Conservation (phyloP, 2,888 invertebrate species). For the Hirtodrosophila confusa region DNA sequence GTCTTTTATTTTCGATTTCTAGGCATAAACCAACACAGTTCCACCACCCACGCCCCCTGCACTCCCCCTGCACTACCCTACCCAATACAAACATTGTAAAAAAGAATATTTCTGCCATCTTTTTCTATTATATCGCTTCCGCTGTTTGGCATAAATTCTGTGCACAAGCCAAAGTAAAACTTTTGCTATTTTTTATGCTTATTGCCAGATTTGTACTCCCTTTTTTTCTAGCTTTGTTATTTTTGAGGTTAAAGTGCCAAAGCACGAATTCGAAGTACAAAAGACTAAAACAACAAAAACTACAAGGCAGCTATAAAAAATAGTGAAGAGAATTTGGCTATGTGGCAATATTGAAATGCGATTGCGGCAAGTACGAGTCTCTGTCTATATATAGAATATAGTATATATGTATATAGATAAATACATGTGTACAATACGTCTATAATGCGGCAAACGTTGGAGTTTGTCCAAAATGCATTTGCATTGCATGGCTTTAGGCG, state of each 20-base stretch:
- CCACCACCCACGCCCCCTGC: neutral
- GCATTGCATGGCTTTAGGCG: constrained; percentile 68
- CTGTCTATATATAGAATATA: constrained; percentile 9
- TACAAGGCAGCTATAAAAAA: constrained; percentile 18
- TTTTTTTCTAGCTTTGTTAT: constrained; percentile 22
- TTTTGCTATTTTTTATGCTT: constrained; percentile 56
- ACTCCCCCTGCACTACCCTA: neutral
- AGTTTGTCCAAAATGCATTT: constrained; percentile 69
- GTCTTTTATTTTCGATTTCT: constrained; percentile 66
- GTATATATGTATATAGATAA: constrained; percentile 7
- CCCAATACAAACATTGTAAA: neutral
- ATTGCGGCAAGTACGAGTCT: constrained; percentile 40
- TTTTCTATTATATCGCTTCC: constrained; percentile 78
- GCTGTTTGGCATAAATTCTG: constrained; percentile 66
- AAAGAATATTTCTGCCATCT: constrained; percentile 66
- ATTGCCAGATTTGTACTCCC: constrained; percentile 33
- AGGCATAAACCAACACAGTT: constrained; percentile 50
- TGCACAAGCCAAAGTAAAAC: constrained; percentile 37
- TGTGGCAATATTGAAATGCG: constrained; percentile 57
- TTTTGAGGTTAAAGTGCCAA: constrained; percentile 70
- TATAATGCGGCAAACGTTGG: constrained; percentile 74
- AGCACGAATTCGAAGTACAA: constrained; percentile 63
- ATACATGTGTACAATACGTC: constrained; percentile 24
- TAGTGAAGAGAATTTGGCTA: constrained; percentile 42
- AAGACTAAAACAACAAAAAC: constrained; percentile 31